A percentile compares a stretch with the other conserved stretches of the same genome.
Evolutionary conservation across 2,888 invertebrate species (phyloP).

Genomic region (Eutolmus rufibarbis): DNA sequence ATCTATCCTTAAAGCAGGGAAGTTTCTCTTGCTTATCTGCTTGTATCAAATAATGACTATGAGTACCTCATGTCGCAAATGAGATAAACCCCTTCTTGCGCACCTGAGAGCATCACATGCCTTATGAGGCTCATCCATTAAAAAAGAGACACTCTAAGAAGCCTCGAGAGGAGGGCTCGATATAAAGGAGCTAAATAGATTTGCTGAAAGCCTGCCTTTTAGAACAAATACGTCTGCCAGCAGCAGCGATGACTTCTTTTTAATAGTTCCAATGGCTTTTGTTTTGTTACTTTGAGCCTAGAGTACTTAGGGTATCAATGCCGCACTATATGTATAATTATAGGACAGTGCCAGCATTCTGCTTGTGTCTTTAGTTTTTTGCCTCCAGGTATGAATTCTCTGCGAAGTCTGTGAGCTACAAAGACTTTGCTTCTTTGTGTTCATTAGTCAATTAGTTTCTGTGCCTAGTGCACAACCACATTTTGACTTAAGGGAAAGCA

Average conservation of each 20-base stretch:
- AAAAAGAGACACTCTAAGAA: constrained; percentile 9
- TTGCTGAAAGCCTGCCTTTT: background rate
- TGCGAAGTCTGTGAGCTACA: background rate
- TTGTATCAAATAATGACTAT: background rate
- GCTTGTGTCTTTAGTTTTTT: background rate
- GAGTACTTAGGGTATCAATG: background rate
- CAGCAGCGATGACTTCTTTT: background rate
- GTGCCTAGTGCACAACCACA: constrained; percentile 18
- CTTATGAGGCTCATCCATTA: constrained; percentile 36
- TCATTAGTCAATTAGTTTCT: constrained; percentile 45
- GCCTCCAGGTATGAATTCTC: background rate
- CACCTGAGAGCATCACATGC: background rate
- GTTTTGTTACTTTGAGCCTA: background rate
- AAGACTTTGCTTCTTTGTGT: constrained; percentile 10
- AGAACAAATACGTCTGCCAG: background rate
- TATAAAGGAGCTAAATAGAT: constrained; percentile 16
- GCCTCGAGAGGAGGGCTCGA: background rate
- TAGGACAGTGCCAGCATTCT: background rate
- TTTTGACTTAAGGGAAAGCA: background rate
- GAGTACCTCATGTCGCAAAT: background rate
- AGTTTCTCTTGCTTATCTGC: background rate
- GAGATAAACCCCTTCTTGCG: background rate
- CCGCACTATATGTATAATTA: background rate
- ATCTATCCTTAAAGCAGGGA: background rate
- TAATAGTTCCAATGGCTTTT: background rate